Evolutionary conservation across 2,888 invertebrate genomes (phyloP).

Genomic region (Ctenicera cuprea): DNA sequence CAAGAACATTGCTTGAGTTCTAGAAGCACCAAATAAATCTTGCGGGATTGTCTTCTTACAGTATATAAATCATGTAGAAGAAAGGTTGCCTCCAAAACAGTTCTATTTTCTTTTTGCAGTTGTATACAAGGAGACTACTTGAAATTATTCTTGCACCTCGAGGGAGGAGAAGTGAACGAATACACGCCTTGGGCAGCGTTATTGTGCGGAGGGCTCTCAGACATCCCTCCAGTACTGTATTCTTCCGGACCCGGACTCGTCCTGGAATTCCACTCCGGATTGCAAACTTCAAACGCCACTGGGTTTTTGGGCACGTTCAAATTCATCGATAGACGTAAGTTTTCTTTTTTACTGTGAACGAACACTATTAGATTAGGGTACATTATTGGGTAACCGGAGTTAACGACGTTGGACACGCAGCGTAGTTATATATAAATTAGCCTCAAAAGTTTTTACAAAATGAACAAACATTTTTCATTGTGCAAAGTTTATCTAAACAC

Average conservation of each 20-base stretch:
- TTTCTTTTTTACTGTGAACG: slow-evolving; percentile 13
- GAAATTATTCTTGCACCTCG: slow-evolving; percentile 86
- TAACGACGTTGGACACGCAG: slow-evolving; percentile 26
- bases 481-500: slow-evolving; percentile 17
- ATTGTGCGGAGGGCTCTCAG: slow-evolving; percentile 81
- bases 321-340: slow-evolving; percentile 87
- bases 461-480: slow-evolving; percentile 13
- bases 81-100: slow-evolving; percentile 12
- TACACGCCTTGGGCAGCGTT: slow-evolving; percentile 84
- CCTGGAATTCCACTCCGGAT: slow-evolving; percentile 82
- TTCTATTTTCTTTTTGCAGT: slow-evolving; percentile 75
- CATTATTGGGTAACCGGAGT: background rate
- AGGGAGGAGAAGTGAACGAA: slow-evolving; percentile 83
- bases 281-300: slow-evolving; percentile 76
- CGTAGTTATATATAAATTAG: slow-evolving; percentile 26
- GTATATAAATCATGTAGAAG: slow-evolving; percentile 39
- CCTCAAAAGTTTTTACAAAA: slow-evolving; percentile 7
- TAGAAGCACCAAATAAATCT: slow-evolving; percentile 13
- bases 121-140: slow-evolving; percentile 85
- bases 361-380: slow-evolving; percentile 27
- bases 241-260: slow-evolving; percentile 85
- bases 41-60: slow-evolving; percentile 22
- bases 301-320: slow-evolving; percentile 86
- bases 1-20: background rate
- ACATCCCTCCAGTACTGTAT: slow-evolving; percentile 83